Evolutionary conservation across 92 coral and sea anemone species (phyloP), one percentile per base, ranked within the genome.

Genomic region (Siderastrea siderea): DNA sequence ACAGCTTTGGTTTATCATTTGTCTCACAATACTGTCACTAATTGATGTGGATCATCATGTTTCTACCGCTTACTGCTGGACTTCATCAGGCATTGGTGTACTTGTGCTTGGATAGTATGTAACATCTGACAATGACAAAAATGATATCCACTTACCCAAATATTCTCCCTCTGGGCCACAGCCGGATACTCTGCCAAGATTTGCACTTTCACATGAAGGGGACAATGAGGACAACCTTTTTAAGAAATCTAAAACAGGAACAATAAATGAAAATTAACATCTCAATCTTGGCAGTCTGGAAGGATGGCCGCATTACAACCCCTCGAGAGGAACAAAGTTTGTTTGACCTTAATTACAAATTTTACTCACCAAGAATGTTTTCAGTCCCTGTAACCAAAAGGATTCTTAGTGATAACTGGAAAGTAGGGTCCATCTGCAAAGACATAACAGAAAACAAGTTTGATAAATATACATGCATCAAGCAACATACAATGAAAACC

Each of bases 351-450:
- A 1, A 14, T 26, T 26, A 26, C 38, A 26, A 26, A 26, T 26
- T 26, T 26, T 26, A 91, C 95, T 92, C 87, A 95, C 99, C 94
- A 53, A 91, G 89, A 51, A 97, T 86, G 47, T 83, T 92, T 44
- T 92, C 86, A 26, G 95, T 85, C 17, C 99, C 96, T 38, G 98
- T 93, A 7, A 89, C 94, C 72, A 97, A 87, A 17, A 97, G 92
- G 53, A 98, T 88, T 87, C 99, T 84, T 15, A 98, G 86, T 38
- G 99, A 93, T 71, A 98, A 87, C 70, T 93, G 99, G 57, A 92
- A 87, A 68, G 91, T 86, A 11, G 94, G 80, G 51, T 98, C 99
- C 80, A 98, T 74, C 99, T 98, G 87, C 8, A 90, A 86, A 74
- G 5, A 14, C 43, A 52, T 3, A 74, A 54, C 47, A 75, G 68